Conservation (phyloP, 2,888 invertebrate genomes). For the Hirtodrosophila confusa region DNA sequence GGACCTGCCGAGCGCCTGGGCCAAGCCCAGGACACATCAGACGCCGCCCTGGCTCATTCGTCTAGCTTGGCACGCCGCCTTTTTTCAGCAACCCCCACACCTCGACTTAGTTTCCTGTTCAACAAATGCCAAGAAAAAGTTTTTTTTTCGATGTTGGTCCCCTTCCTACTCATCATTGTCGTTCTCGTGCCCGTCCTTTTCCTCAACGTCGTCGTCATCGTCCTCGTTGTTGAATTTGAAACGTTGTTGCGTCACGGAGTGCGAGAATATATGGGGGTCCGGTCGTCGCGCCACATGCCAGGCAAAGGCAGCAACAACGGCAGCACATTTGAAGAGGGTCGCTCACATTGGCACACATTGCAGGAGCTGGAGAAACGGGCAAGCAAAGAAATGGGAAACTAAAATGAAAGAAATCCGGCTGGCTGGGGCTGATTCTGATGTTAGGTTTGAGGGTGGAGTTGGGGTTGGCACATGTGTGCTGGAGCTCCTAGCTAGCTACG, state of each 20-base stretch:
- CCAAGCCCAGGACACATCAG: slow-evolving; percentile 59
- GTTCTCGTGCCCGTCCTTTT: slow-evolving; percentile 35
- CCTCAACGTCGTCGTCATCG: slow-evolving; percentile 44
- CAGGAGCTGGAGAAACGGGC: slow-evolving; percentile 14
- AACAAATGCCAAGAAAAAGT: slow-evolving; percentile 80
- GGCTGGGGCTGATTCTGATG: slow-evolving; percentile 18
- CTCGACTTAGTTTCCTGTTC: slow-evolving; percentile 71
- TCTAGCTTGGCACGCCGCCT: slow-evolving; percentile 69
- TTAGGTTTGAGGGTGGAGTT: slow-evolving; percentile 18
- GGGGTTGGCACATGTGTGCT: slow-evolving; percentile 30
- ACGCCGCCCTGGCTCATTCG: slow-evolving; percentile 57
- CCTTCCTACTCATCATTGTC: slow-evolving; percentile 52
- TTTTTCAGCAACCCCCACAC: slow-evolving; percentile 41
- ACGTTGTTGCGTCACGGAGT: slow-evolving; percentile 59
- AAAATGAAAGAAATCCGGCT: slow-evolving; percentile 77
- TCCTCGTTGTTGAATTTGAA: slow-evolving; percentile 63
- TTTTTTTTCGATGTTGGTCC: slow-evolving; percentile 52
- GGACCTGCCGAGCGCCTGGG: slow-evolving; percentile 56
- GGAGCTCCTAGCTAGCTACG: slow-evolving; percentile 11
- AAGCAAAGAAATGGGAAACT: slow-evolving; percentile 76
- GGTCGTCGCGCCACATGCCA: slow-evolving; percentile 72
- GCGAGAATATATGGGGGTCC: slow-evolving; percentile 48
- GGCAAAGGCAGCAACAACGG: slow-evolving; percentile 44
- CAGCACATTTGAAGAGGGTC: slow-evolving; percentile 78
- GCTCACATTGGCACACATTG: slow-evolving; percentile 56